Evolutionary conservation across 2,797 vertebrate species (phyloP), one percentile per base, ranked within the genome.

Genomic region (Megaceryle alcyon): DNA sequence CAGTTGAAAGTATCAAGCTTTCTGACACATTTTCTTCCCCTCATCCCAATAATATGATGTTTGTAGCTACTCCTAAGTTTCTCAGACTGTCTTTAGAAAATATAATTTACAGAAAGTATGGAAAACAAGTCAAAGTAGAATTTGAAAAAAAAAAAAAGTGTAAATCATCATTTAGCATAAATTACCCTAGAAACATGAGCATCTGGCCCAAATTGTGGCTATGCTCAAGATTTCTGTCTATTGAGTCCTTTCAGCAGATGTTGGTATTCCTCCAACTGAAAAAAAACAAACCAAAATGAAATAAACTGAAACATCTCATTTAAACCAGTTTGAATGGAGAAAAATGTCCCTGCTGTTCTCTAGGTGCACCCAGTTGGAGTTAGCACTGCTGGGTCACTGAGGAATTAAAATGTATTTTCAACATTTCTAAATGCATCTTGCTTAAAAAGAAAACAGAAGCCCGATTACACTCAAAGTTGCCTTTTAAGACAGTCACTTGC

Each of bases 31-130:
- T 57, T 57, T 18, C 28, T 11, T 25, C 46, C 7, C 7, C 14
- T 21, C 1, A 1, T n/a, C 25, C 16, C 46, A 35, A 0, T 41
- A 46, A 66, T 20, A 23, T 12, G 2, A n/a, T 51, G 7, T 41
- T 72, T 81, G 17, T 48, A 91, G 21, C 8, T 72, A 9, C 14
- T 90, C 18, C n/a, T 43, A 39, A 54, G 7, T 28, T 39, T 57
- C 48, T 70, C 35, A 64, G 10, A 37, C 48, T 35, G 19, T 72
- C 28, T 60, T 80, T 68, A 64, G 53, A 70, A 91, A 81, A 44
- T 6, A 23, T 10, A 56, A 60, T 77, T 88, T 71, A 60, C 63
- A 78, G 41, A 12, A 73, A 81, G 39, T 20, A 39, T 22, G 49
- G 65, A 81, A 76, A 91, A 51, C 3, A 26, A 85, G 68, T 60